Conservation (phyloP, 2,113 vertebrate genomes). For the Sceloporus undulatus region DNA sequence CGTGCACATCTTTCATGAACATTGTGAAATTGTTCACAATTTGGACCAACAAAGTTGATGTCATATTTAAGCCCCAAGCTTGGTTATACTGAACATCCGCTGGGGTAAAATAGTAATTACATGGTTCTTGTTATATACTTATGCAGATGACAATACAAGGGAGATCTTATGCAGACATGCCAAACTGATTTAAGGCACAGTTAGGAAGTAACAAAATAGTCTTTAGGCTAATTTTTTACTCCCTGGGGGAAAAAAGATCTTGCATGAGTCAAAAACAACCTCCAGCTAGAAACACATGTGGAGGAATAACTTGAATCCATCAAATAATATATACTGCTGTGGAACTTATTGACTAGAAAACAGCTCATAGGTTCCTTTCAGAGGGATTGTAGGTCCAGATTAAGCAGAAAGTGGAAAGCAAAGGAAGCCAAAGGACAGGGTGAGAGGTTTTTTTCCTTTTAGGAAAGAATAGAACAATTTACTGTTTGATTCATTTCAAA, state of each 20-base stretch:
- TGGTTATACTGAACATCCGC: conserved; percentile 50
- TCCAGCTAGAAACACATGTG: conserved; percentile 16
- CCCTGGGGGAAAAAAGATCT: not conserved
- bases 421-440: not conserved
- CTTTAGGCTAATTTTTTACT: conserved; percentile 43
- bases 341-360: conserved; percentile 38
- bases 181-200: not conserved
- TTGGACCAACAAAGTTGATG: conserved; percentile 36
- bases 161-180: conserved; percentile 45
- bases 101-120: conserved; percentile 48
- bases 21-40: conserved; percentile 39
- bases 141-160: conserved; percentile 51
- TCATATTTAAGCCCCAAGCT: conserved; percentile 62
- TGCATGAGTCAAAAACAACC: conserved; percentile 45
- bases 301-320: conserved; percentile 47
- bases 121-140: conserved; percentile 57
- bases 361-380: conserved; percentile 37
- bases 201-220: conserved; percentile 57
- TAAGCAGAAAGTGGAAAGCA: fast-evolving
- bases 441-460: not conserved
- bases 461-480: conserved; percentile 35
- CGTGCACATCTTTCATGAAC: not conserved
- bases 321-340: conserved; percentile 33
- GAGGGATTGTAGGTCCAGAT: conserved; percentile 9
- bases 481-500: conserved; percentile 38